Percentiles rank a stretch among this genome's conserved stretches.
Conservation (phyloP, 2,113 vertebrate genomes). For the Pelecanoides urinatrix region DNA sequence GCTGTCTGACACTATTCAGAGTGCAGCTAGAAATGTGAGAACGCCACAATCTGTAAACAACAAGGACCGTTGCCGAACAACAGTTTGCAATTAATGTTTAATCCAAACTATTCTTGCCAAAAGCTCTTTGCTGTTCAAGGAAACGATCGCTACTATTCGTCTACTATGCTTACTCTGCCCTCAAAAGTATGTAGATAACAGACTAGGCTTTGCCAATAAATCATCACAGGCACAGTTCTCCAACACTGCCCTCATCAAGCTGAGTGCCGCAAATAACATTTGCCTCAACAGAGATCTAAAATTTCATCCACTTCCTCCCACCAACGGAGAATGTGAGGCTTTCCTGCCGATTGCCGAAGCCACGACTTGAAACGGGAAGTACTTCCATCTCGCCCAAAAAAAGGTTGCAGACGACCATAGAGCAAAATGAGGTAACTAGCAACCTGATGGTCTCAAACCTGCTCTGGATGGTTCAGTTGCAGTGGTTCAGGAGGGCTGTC, state of each 20-base stretch:
- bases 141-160: not conserved
- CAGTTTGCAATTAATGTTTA: constrained; percentile 37
- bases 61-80: not conserved
- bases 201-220: constrained; percentile 9
- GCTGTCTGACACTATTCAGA: constrained; percentile 25
- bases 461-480: not conserved
- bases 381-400: not conserved
- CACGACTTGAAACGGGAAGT: not conserved
- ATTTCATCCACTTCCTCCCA: constrained; percentile 8
- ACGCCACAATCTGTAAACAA: not conserved
- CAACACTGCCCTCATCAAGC: not conserved
- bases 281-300: not conserved
- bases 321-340: not conserved
- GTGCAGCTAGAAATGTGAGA: constrained; percentile 22
- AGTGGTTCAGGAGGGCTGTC: not conserved
- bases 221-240: not conserved
- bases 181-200: not conserved
- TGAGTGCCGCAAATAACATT: not conserved
- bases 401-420: not conserved
- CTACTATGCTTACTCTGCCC: not conserved
- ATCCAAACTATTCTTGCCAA: constrained; percentile 28
- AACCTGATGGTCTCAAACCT: not conserved
- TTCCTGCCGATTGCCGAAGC: not conserved
- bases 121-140: not conserved
- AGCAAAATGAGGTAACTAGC: not conserved